Evolutionary conservation across 2,797 vertebrate genomes (phyloP), one percentile per base, ranked within the genome.

Genomic region (Cephalopachus bancanus): DNA sequence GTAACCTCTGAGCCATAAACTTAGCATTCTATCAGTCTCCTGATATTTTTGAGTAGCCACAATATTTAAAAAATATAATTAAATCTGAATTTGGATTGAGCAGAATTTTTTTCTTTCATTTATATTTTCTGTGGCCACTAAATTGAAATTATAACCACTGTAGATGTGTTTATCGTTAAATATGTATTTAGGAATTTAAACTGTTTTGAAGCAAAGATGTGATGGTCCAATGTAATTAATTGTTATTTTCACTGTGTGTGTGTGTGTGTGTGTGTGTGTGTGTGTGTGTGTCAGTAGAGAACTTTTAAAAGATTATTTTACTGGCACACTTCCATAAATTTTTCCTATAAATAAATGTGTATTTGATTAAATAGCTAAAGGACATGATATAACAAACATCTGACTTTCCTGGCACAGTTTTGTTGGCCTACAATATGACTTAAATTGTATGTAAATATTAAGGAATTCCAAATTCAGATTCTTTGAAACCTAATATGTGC

Each of bases 131-230:
- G 67, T 76, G 51, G 57, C 17, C 11, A 81, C 76, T 91, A 79
- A 72, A 30, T 92, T 92, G 24, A 95, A 96, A 89, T 87, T 55
- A 83, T 24, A 81, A 30, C 10, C 30, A 75, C 16, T 76, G 2
- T 93, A 89, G 91, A 62, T 67, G 49, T 84, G 30, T 49, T 49
- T 24, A 57, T 64, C 59, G 51, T n/a, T 91, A 55, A 87, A 60
- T 55, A 83, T 65, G 28, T 83, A 28, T 20, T 16, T 69, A 53
- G 78, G 24, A 84, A 78, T 90, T 91, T 60, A 67, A 16, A 89
- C 19, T 33, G 14, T 93, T 90, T 96, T 19, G 79, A 92, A 95
- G 59, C 93, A 65, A 96, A 84, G 28, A 51, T 94, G 15, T 67
- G 44, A 44, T 44, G 44, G 89, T 83, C 83, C 91, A 53, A 51